phyloP scores from a whole-genome alignment of 2,888 invertebrate genomes.

The Cantharis nigra region DNA sequence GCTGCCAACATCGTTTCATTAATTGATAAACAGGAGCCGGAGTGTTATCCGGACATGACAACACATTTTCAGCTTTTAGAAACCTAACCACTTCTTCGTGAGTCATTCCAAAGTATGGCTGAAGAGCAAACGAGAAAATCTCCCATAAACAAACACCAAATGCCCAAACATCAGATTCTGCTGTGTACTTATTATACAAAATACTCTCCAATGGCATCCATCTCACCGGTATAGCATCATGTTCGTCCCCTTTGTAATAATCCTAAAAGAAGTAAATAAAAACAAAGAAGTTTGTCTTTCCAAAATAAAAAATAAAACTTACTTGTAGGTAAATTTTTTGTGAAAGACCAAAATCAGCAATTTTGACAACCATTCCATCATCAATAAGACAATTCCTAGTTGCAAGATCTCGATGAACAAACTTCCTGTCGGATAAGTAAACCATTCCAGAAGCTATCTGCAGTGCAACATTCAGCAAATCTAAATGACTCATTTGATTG shows the following conservation, averaged over 20 bases:
- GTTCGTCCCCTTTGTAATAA: constrained; percentile 94
- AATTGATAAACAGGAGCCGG: constrained; percentile 85
- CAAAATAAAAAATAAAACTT: background rate
- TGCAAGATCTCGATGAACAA: constrained; percentile 94
- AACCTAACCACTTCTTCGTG: constrained; percentile 96
- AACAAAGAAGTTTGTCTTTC: no score
- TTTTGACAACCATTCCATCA: constrained; percentile 93
- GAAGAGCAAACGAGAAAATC: constrained; percentile 93
- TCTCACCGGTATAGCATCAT: constrained; percentile 94
- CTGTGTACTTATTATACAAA: constrained; percentile 93
- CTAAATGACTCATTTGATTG: constrained; percentile 75
- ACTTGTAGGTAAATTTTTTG: constrained; percentile 89
- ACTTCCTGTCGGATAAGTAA: constrained; percentile 90
- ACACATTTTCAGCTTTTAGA: constrained; percentile 90
- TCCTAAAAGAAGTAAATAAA: no score
- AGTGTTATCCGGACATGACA: constrained; percentile 89
- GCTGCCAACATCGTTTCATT: constrained; percentile 93
- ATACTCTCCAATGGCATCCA: constrained; percentile 99
- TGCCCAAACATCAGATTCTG: constrained; percentile 97
- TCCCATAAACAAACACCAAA: constrained; percentile 97
- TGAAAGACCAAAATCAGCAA: constrained; percentile 95
- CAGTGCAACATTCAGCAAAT: constrained; percentile 82
- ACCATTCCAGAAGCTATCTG: constrained; percentile 96
- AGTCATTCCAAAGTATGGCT: constrained; percentile 96
- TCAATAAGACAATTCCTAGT: constrained; percentile 95